Base-by-base conservation (phyloP, 2,797 vertebrate genomes). In the Xerus rutilus region DNA sequence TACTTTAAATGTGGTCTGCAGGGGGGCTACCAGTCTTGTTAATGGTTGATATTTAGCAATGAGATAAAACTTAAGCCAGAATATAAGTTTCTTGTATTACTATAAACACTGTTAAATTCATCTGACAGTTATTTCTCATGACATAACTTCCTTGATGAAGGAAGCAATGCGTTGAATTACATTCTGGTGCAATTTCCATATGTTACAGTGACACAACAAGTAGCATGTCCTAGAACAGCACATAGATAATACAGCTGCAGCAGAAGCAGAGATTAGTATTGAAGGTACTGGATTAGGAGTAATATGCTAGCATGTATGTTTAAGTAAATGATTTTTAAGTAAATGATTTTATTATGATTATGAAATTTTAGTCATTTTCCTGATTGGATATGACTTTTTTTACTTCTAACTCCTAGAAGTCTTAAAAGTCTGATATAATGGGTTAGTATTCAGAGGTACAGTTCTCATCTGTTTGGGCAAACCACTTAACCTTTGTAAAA, bases 111-210 rank as follows among this genome's bases (percentile, higher is more conserved):
- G 7, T 73, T 90, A 70, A 47, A 12, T 74, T 86, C 88, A 79
- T 23, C 23, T 94, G 52, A 92, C 45, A 32, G 74, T 85, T 89
- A 70, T 89, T 95, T 93, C 86, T 93, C 30, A 54, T 49, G 65
- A 45, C 39, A 79, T 70, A 65, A 57, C 28, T 72, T 86, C 52
- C 88, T 18, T 14, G 7, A 59, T 65, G 59, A 91, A 94, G 39
- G 88, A 95, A 82, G 65, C 12, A 73, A 35, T 76, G 8, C 13
- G 21, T 25, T 69, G 30, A 92, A 45, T 59, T 87, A 72, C 35
- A 81, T 57, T 54, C 17, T 70, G 49, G 72, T 86, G 7, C 3
- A 84, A 30, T 57, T 91, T 76, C n/a, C 45, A 79, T 45, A 23
- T 39, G 30, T 74, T 20, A 0, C 21, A 43, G 39, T 28, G 39